These are phyloP conservation scores for Glareola pratincola DNA, from an alignment of 2,113 vertebrate genomes.

Conservation along the genomic window DNA sequence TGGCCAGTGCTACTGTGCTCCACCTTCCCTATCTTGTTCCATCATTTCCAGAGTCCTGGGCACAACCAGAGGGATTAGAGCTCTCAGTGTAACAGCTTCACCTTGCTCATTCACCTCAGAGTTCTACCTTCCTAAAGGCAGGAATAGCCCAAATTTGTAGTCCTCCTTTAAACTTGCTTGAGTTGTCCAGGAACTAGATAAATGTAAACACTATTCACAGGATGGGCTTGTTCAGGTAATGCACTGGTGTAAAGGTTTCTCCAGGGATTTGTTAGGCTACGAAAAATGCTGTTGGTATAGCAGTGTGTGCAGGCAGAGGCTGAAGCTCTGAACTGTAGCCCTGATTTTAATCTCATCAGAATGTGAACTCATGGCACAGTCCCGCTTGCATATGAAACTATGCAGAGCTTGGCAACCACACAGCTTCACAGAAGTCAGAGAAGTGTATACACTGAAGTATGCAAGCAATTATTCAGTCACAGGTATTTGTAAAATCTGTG, in stretches of 20 bases:
- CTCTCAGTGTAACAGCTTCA: background rate
- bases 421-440: background rate
- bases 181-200: background rate
- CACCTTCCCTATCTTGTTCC: background rate
- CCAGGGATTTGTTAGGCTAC: background rate
- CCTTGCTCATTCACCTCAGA: background rate
- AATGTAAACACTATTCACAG: background rate
- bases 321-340: background rate
- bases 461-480: background rate
- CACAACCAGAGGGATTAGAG: background rate
- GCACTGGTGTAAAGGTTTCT: background rate
- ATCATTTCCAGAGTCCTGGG: background rate
- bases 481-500: background rate
- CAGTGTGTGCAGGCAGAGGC: background rate
- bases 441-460: background rate
- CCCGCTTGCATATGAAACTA: background rate
- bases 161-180: background rate
- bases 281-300: background rate
- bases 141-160: background rate
- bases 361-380: background rate
- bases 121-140: background rate
- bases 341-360: background rate
- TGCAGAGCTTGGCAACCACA: background rate
- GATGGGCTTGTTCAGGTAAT: background rate
- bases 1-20: background rate